A percentile compares a stretch with the other conserved stretches of the same genome.
phyloP scores from a whole-genome alignment of 2,888 invertebrate genomes.

The Gibbula magus region DNA sequence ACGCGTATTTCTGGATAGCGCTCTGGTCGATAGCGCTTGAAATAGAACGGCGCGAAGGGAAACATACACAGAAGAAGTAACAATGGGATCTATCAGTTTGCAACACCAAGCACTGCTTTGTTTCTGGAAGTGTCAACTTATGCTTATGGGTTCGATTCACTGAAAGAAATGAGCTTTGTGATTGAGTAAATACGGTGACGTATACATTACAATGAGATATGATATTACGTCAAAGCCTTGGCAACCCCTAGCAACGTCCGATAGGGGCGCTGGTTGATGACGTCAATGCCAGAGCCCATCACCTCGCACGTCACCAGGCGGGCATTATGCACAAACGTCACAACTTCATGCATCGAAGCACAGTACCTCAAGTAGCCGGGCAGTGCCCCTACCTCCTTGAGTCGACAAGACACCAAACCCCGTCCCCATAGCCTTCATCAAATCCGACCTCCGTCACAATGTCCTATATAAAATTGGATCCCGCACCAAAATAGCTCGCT shows the following conservation, averaged over 20 bases:
- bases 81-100: too few species aligned
- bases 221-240: constrained; percentile 15
- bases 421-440: too few species aligned
- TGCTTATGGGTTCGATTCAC: not conserved
- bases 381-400: not conserved
- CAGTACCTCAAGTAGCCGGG: not conserved
- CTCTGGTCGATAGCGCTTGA: not conserved
- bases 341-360: not conserved
- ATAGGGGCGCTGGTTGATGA: not conserved
- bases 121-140: not conserved
- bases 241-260: constrained; percentile 7
- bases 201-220: constrained; percentile 8
- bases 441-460: too few species aligned
- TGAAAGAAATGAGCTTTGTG: constrained; percentile 1
- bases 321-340: not conserved
- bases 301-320: not conserved
- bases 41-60: too few species aligned
- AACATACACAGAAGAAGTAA: too few species aligned
- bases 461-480: too few species aligned
- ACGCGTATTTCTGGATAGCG: not conserved
- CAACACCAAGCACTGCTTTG: too few species aligned
- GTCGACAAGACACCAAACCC: too few species aligned
- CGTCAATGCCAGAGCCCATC: not conserved
- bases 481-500: too few species aligned
- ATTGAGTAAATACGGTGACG: constrained; percentile 3